phyloP scores from a whole-genome alignment of 2,888 invertebrate species.

The Meteorus colon region DNA sequence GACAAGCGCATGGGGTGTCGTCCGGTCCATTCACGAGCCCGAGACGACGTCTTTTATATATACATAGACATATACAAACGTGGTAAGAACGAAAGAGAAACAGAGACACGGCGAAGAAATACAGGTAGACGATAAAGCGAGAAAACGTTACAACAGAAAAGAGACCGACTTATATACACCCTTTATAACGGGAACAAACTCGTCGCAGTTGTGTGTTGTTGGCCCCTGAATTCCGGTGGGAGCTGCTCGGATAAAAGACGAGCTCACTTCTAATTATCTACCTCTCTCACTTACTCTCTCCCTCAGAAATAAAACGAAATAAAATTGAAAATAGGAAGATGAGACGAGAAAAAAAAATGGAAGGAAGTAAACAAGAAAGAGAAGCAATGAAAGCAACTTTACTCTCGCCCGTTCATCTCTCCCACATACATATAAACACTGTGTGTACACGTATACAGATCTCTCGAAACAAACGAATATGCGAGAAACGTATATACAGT shows the following conservation, averaged over 20 bases:
- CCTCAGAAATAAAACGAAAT: slow-evolving; percentile 17
- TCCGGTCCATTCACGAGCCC: slow-evolving; percentile 41
- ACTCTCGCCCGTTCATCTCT: slow-evolving; percentile 6
- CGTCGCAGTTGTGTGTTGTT: slow-evolving; percentile 40
- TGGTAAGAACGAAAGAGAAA: slow-evolving; percentile 10
- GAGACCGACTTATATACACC: background rate
- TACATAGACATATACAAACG: background rate
- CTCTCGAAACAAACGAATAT: background rate
- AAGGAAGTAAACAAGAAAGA: slow-evolving; percentile 27
- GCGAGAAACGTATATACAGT: background rate
- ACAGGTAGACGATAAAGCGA: slow-evolving; percentile 38
- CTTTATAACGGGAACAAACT: slow-evolving; percentile 27
- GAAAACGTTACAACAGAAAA: slow-evolving; percentile 9
- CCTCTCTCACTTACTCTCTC: slow-evolving; percentile 27
- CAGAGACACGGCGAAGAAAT: slow-evolving; percentile 35
- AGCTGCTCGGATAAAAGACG: slow-evolving; percentile 46
- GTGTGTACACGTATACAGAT: background rate
- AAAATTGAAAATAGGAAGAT: slow-evolving; percentile 19
- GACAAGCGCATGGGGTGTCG: slow-evolving; percentile 38
- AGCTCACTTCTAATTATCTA: slow-evolving; percentile 62
- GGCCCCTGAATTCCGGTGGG: slow-evolving; percentile 44
- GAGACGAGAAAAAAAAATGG: background rate
- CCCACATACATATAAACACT: background rate
- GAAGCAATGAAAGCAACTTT: slow-evolving; percentile 29
- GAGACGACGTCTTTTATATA: slow-evolving; percentile 28